Conservation (phyloP, 2,888 invertebrate genomes). For the Cataglyphis rosenhaueri region DNA sequence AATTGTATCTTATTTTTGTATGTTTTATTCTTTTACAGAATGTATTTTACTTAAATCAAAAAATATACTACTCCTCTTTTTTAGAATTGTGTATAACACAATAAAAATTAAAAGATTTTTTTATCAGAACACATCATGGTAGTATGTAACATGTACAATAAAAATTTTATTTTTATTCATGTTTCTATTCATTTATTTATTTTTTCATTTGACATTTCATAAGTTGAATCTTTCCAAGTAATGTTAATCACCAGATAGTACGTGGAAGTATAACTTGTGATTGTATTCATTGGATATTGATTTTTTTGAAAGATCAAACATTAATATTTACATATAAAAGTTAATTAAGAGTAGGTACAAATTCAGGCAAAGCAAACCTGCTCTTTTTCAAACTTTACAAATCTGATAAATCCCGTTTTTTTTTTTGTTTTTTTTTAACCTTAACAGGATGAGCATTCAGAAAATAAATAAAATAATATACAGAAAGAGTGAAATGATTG, state of each 20-base stretch:
- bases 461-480: constrained; percentile 75
- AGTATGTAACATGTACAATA: constrained; percentile 31
- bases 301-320: constrained; percentile 39
- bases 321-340: constrained; percentile 72
- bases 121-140: background rate
- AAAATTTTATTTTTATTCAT: constrained; percentile 9
- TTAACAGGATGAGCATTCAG: constrained; percentile 58
- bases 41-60: background rate
- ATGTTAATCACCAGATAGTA: constrained; percentile 52
- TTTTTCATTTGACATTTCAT: constrained; percentile 61
- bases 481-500: constrained; percentile 64
- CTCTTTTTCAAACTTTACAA: constrained; percentile 61
- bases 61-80: background rate
- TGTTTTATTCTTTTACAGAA: background rate
- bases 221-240: constrained; percentile 53
- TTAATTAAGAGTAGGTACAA: constrained; percentile 67
- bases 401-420: constrained; percentile 60
- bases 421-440: constrained; percentile 43
- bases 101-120: background rate
- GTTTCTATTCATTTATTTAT: constrained; percentile 65
- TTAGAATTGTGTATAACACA: background rate
- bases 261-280: constrained; percentile 52
- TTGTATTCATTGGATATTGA: constrained; percentile 55
- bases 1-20: constrained; percentile 86
- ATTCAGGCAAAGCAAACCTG: constrained; percentile 61